Conservation (phyloP, 2,888 invertebrate genomes). For the Callyntrura guangdongensis region DNA sequence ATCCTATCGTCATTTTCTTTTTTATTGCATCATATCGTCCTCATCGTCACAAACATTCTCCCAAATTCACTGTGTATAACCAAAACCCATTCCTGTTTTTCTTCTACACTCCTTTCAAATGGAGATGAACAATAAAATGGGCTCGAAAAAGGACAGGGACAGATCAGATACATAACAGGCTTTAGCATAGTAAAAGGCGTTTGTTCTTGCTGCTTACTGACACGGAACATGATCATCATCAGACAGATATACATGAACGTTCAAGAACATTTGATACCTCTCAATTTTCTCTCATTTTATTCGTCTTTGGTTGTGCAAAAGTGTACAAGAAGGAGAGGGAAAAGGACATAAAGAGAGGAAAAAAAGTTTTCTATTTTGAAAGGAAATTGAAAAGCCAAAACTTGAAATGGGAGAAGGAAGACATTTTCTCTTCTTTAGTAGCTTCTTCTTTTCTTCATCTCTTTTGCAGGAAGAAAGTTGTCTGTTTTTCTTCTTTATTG, state of each 20-base stretch:
- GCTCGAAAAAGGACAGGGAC: slow-evolving; percentile 37
- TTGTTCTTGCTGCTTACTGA: slow-evolving; percentile 42
- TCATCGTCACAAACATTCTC: slow-evolving; percentile 35
- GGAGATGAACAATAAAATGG: slow-evolving; percentile 47
- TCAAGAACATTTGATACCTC: slow-evolving; percentile 49
- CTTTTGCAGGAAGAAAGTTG: slow-evolving; percentile 36
- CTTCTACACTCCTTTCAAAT: neutral
- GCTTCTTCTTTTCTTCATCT: too few relatives aligned
- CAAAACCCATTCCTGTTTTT: too few relatives aligned
- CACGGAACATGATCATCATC: slow-evolving; percentile 55
- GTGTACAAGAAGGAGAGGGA: neutral
- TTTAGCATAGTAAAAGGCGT: too few relatives aligned
- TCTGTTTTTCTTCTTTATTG: too few relatives aligned
- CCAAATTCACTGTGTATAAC: too few relatives aligned
- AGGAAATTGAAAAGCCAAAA: slow-evolving; percentile 53
- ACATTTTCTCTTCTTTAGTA: neutral
- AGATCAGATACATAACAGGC: slow-evolving; percentile 23
- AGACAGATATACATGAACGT: neutral
- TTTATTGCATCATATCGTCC: slow-evolving; percentile 30
- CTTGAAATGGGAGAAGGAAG: slow-evolving; percentile 45
- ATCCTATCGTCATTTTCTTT: slow-evolving; percentile 37
- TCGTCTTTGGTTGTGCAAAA: neutral
- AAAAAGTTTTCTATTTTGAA: slow-evolving; percentile 17
- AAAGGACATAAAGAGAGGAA: too few relatives aligned
- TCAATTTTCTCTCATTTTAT: slow-evolving; percentile 47